Conservation (phyloP, 2,888 invertebrate genomes). For the Hirtodrosophila trivittata region DNA sequence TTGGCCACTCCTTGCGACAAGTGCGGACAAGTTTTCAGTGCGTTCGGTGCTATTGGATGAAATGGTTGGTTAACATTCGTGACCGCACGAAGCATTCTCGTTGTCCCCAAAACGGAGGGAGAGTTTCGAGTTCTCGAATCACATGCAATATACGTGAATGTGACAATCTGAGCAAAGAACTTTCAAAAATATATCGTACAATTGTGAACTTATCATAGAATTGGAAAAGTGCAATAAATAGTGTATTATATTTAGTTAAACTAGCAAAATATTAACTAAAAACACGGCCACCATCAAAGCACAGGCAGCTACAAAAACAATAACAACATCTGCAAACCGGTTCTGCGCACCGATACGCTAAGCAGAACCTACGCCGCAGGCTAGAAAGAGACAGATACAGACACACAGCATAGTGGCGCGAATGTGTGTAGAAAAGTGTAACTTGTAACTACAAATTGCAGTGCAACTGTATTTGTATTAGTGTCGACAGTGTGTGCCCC, state of each 20-base stretch:
- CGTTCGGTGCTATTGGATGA: conserved; percentile 83
- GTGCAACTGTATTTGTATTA: conserved; percentile 39
- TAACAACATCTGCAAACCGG: conserved; percentile 55
- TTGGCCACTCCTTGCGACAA: conserved; percentile 79
- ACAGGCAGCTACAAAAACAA: conserved; percentile 24
- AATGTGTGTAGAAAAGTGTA: conserved; percentile 67
- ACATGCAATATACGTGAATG: conserved; percentile 6
- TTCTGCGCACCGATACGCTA: conserved; percentile 60
- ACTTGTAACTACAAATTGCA: conserved; percentile 74
- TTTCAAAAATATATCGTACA: not conserved
- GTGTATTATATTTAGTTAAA: conserved; percentile 34
- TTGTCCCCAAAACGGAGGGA: conserved; percentile 46
- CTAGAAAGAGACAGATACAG: conserved; percentile 69
- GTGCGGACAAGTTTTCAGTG: conserved; percentile 78
- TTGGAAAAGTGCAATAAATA: conserved; percentile 36
- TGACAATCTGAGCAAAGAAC: conserved; percentile 4
- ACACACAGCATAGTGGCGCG: conserved; percentile 46
- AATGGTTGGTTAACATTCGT: conserved; percentile 78
- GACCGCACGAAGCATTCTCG: conserved; percentile 69
- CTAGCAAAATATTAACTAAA: conserved; percentile 36
- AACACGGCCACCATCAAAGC: conserved; percentile 49
- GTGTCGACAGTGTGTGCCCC: conserved; percentile 15
- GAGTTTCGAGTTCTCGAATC: conserved; percentile 46
- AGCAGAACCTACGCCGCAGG: conserved; percentile 48
- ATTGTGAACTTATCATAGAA: not conserved